Percentiles rank a stretch among this genome's conserved stretches.
Conservation (phyloP, 2,888 invertebrate species). For the Pyrochroa serraticornis region DNA sequence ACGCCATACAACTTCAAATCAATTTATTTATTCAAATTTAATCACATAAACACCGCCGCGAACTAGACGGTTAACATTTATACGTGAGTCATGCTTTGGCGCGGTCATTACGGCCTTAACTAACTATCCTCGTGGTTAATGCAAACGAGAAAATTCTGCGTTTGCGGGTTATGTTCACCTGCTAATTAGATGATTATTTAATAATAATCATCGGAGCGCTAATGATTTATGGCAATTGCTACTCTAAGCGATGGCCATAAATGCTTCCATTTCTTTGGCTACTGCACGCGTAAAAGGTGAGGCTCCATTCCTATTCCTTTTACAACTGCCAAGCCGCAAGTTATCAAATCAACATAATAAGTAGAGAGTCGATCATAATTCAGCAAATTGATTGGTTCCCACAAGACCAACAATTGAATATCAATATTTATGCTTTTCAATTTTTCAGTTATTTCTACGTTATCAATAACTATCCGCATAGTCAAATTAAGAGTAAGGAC, state of each 20-base stretch:
- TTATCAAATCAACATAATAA: too few relatives aligned
- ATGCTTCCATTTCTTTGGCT: conserved; percentile 5
- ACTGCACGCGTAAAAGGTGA: conserved; percentile 1
- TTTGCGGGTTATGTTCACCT: conserved; percentile 15
- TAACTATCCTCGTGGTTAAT: conserved; percentile 26
- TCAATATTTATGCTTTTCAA: too few relatives aligned
- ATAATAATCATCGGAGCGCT: conserved; percentile 7
- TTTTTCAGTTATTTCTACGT: too few relatives aligned
- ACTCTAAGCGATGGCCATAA: neutral
- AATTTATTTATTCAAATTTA: conserved; percentile 52
- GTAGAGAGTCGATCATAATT: too few relatives aligned
- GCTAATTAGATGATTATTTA: conserved; percentile 24
- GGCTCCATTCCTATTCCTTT: too few relatives aligned
- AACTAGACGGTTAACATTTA: conserved; percentile 25
- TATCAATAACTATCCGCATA: too few relatives aligned
- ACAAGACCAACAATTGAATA: too few relatives aligned
- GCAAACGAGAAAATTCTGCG: conserved; percentile 27
- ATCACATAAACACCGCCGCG: conserved; percentile 44
- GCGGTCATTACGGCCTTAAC: conserved; percentile 24
- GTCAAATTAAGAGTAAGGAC: too few relatives aligned
- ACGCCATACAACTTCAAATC: conserved; percentile 45
- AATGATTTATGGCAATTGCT: conserved; percentile 8
- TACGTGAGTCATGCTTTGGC: conserved; percentile 27
- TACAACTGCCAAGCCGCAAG: too few relatives aligned
- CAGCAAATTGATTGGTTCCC: too few relatives aligned